Evolutionary conservation across 2,888 invertebrate species (phyloP), one percentile per base, ranked within the genome.

Genomic region (Creontiades dilutus): DNA sequence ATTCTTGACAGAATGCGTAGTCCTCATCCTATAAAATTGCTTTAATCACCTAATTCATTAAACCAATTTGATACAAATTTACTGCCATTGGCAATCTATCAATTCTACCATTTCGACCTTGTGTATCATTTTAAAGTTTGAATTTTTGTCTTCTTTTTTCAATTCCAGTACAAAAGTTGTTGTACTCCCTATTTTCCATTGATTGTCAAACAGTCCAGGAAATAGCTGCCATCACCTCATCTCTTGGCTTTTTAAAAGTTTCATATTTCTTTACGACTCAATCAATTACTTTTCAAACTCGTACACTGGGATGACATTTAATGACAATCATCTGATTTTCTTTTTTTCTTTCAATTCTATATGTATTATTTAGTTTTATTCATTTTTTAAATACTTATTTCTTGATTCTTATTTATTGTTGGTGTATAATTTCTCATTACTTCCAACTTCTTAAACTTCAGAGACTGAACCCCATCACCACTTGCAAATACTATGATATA

Each of bases 391-490:
- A 68, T 68, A 23, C 68, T 1, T 68, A 68, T 68, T 68, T 68
- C 23, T 11, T 68, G 19, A 23, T 68, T 68, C 23, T 68, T 23
- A 23, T 23, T 68, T 68, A 23, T 12, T 68, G 68, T 68, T 68
- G 12, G 37, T 68, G 13, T 68, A 68, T 68, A 68, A 68, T 68
- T 68, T 68, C 23, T 23, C 23, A 23, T 68, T 23, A 12, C 23
- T 0, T 68, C 68, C 23, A 19, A 68, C 23, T 37, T 4, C 37
- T 68, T 68, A 1, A 68, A 68, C 23, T 68, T 68, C 12, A n/a
- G 23, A 68, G 23, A 68, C 5, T 68, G 12, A 68, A 23, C 68
- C 68, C 68, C 68, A 68, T 68, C 68, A 68, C 68, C 68, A 68
- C 68, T 68, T 68, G 68, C 23, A 68, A 61, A 23, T 68, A 13